Base-by-base conservation (phyloP, 2,113 vertebrate species). In the Pseudorectes ferrugineus region DNA sequence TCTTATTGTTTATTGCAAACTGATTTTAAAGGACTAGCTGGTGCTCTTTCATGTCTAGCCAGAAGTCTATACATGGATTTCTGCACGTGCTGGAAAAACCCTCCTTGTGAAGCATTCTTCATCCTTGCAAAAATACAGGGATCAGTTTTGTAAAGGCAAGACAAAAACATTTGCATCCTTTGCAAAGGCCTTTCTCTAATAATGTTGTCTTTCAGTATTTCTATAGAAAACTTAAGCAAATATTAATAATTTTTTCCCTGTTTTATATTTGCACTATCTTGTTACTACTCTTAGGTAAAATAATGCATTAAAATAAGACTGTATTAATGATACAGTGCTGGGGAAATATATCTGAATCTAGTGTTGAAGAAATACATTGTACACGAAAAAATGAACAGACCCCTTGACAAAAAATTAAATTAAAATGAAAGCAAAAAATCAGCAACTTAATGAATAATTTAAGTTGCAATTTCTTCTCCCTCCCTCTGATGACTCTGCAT, bases 31-130 rank as follows among this genome's bases (percentile, higher is more conserved):
- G 46, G 73, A 66, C 65, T 82, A 85, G 29, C 25, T 79, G 51
- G 5, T 63, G 62, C 12, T 75, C 57, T 55, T 71, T 85, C 26
- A 33, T 33, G 58, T 65, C 81, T 61, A 72, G 49, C 57, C 82
- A 85, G 52, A 82, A 92, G 67, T 92, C 96, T 92, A 35, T 74
- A 87, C 24, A 28, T 90, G 88, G 82, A 88, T 93, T 93, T 89
- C 40, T 63, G 48, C 15, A 13, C 1, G 5, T 59, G 67, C 58
- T 83, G 89, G 67, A 42, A 66, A 85, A 85, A 7, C 6, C 8
- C 17, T 73, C 36, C 7, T 20, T 3, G 45, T 35, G 58, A 70
- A 76, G 68, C 12, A 24, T 35, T 59, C 72, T 55, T n/a, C 24
- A 72, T 52, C 48, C 75, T 63, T 48, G 40, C 14, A 51, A 25